These are phyloP conservation scores for Tetrax tetrax DNA, from an alignment of 2,113 vertebrate genomes.

Conservation along the genomic window DNA sequence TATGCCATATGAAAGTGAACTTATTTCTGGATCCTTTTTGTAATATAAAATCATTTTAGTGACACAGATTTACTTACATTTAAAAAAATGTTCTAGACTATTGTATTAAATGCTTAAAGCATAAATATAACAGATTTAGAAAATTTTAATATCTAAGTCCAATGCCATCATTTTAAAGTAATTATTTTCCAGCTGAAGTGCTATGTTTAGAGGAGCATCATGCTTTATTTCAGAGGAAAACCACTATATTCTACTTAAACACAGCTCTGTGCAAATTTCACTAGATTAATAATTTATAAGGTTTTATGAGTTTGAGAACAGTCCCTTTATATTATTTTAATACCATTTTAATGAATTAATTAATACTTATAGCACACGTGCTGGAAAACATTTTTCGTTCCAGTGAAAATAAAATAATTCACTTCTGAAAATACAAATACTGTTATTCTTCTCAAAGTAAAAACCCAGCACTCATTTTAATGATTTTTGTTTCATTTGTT, in stretches of 20 bases:
- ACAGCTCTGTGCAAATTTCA: not conserved
- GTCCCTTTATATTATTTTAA: not conserved
- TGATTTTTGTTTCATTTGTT: not conserved
- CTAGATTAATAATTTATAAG: not conserved
- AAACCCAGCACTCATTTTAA: conserved; percentile 9
- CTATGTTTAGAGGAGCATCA: not conserved
- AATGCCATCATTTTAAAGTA: not conserved
- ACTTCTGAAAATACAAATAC: not conserved
- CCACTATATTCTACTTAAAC: not conserved
- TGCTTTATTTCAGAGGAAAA: not conserved
- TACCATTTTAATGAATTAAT: not conserved
- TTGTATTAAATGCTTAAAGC: not conserved
- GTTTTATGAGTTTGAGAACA: not conserved
- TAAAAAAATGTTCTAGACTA: not conserved
- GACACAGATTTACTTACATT: not conserved
- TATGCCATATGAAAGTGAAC: not conserved
- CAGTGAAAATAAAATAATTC: not conserved
- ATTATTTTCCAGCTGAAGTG: not conserved
- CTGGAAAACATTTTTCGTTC: not conserved
- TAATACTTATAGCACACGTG: not conserved
- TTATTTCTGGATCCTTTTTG: not conserved
- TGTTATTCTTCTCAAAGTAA: conserved; percentile 30
- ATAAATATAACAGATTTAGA: not conserved
- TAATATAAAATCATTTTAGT: not conserved
- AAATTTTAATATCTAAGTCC: not conserved